These are phyloP conservation scores for Halocynthia aurantium DNA, from an alignment of 23 tunicate species.

Conservation along the genomic window DNA sequence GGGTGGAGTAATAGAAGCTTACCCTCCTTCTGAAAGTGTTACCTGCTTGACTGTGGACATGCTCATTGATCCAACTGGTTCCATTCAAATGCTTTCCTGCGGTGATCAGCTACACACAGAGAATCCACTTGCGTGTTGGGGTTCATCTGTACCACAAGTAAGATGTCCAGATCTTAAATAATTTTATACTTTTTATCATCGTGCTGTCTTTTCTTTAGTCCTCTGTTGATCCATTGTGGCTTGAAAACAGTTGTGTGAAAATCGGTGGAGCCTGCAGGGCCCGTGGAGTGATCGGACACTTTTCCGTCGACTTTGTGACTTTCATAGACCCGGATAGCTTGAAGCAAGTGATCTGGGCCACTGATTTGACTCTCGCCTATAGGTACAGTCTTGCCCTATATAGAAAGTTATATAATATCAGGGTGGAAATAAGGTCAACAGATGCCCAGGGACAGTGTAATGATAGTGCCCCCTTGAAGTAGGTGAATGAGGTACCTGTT, in stretches of 20 bases:
- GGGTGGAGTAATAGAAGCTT: conserved; percentile 94
- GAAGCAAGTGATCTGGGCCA: conserved; percentile 81
- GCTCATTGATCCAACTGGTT: conserved; percentile 77
- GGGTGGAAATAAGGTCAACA: no score
- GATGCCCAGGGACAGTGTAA: no score
- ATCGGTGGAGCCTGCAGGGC: conserved; percentile 90
- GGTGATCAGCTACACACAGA: conserved; percentile 95
- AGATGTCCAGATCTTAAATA: not conserved
- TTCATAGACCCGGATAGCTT: conserved; percentile 54
- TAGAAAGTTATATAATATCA: no score
- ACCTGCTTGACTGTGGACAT: conserved; percentile 80
- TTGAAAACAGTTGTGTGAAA: conserved; percentile 37
- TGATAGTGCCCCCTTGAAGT: no score
- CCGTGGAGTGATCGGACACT: conserved; percentile 83
- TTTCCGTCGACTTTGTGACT: conserved; percentile 73
- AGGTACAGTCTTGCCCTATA: conserved; percentile 21
- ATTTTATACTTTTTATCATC: not conserved
- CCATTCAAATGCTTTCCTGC: conserved; percentile 75
- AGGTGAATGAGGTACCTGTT: no score
- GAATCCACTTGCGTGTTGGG: conserved; percentile 61
- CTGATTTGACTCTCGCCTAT: conserved; percentile 79
- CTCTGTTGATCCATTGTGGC: conserved; percentile 67
- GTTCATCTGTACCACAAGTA: conserved; percentile 74
- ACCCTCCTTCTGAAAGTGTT: conserved; percentile 77
- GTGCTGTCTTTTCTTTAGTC: conserved; percentile 30